Evolutionary conservation across 2,113 vertebrate genomes (phyloP).

Genomic region (Nannobrachium achirus): DNA sequence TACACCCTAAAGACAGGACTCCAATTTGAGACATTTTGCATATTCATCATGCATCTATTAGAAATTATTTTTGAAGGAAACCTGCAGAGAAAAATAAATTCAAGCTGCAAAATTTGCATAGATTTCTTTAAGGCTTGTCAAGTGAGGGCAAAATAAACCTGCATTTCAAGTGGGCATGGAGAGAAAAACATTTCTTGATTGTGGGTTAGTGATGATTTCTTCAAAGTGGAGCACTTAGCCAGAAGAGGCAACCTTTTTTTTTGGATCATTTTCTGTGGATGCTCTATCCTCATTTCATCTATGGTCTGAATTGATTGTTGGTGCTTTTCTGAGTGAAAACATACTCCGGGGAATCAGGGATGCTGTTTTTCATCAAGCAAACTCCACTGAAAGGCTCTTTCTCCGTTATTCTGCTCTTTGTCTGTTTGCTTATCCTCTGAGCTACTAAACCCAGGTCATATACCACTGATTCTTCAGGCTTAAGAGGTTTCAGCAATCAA

Average conservation of each 20-base stretch:
- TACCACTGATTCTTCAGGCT: conserved; percentile 58
- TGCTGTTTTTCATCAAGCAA: conserved; percentile 67
- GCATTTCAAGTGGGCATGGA: conserved; percentile 45
- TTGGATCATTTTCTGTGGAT: conserved; percentile 45
- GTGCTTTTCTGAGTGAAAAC: conserved; percentile 68
- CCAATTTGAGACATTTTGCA: conserved; percentile 24
- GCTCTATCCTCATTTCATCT: conserved; percentile 63
- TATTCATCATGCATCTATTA: conserved; percentile 72
- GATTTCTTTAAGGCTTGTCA: conserved; percentile 57
- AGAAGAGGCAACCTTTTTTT: conserved; percentile 45
- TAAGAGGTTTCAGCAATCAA: conserved; percentile 71
- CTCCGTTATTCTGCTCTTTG: conserved; percentile 56
- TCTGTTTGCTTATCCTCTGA: conserved; percentile 61
- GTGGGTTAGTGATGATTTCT: conserved; percentile 33
- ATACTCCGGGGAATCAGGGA: conserved; percentile 33
- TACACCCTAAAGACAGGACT: conserved; percentile 6
- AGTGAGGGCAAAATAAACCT: conserved; percentile 54
- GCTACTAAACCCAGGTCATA: conserved; percentile 62
- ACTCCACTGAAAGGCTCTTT: conserved; percentile 46
- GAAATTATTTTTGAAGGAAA: conserved; percentile 66
- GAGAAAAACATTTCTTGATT: conserved; percentile 51
- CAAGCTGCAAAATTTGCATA: conserved; percentile 61
- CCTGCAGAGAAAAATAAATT: conserved; percentile 67
- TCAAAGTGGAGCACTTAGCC: conserved; percentile 56
- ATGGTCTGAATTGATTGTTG: conserved; percentile 72